Conservation (phyloP, 2,888 invertebrate genomes). For the Torymus aiolomorphi region DNA sequence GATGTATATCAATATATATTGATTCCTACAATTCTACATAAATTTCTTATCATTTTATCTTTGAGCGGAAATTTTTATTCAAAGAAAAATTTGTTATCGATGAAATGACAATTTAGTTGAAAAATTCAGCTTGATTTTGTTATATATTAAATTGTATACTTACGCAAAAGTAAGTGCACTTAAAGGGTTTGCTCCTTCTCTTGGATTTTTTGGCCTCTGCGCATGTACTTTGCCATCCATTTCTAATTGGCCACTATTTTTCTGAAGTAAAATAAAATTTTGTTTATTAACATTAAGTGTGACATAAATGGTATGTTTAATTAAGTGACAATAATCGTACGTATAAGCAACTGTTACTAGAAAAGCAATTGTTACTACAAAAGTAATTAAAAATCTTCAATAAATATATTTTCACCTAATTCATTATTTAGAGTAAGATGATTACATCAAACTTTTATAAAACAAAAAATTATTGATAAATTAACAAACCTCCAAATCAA, state of each 20-base stretch:
- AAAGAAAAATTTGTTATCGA: neutral
- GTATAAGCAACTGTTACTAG: no score
- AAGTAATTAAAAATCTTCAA: no score
- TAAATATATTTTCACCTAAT: no score
- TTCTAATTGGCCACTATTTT: slow-evolving; percentile 37
- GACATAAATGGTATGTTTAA: no score
- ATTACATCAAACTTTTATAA: neutral
- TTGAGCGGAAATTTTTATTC: slow-evolving; percentile 31
- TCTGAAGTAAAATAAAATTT: slow-evolving; percentile 17
- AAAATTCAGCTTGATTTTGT: neutral
- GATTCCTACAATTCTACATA: neutral
- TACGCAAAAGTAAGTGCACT: slow-evolving; percentile 79
- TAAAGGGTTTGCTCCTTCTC: slow-evolving; percentile 77
- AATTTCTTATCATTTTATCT: slow-evolving; percentile 38
- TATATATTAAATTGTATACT: slow-evolving; percentile 29
- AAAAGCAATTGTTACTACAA: no score
- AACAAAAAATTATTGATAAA: neutral
- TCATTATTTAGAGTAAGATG: no score
- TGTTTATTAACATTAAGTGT: no score
- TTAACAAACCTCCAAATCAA: neutral
- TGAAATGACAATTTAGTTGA: slow-evolving; percentile 11
- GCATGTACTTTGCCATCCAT: slow-evolving; percentile 71
- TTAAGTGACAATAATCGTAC: no score
- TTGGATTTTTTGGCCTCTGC: slow-evolving; percentile 76
- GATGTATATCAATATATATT: slow-evolving; percentile 29